Base-by-base conservation (phyloP, 2,888 invertebrate species). In the Cataglyphis altisquamis region DNA sequence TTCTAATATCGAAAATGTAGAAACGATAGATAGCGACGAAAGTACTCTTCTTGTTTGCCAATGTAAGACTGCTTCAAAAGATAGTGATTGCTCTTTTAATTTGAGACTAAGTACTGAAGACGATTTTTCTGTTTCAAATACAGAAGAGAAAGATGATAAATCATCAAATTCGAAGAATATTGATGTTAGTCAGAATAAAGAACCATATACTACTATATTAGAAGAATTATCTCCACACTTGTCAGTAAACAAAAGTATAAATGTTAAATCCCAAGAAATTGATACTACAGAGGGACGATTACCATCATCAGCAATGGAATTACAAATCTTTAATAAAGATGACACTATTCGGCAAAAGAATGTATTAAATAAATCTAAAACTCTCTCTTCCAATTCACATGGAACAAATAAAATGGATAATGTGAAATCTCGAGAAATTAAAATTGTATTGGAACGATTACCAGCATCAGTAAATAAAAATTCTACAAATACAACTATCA, bases 11-110 rank as follows among this genome's bases (percentile, higher is more conserved):
- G 57, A 70, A 64, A 60, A 25, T 32, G 4, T 62, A 15, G 9
- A 9, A 62, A 66, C 21, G 73, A 86, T 0, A 78, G 89, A 89
- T 39, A 92, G 91, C 68, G 86, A 91, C 82, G 77, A 81, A 10
- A 91, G 88, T 52, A 91, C 91, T 3, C 84, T 91, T 64, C 63
- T 91, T 1, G 87, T 92, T 25, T 88, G 32, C 32, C 21, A 88
- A 55, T 89, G 90, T 84, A 73, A 72, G 12, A 57, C 18, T 67
- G 10, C 3, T 18, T 67, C 29, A n/a, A 21, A 5, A 10, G 36
- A 21, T 4, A 29, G 29, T 41, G n/a, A 41, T 9, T 73, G 25
- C 45, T 29, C 45, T 64, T 3, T 52, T 18, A 6, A 36, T 64
- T 1, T 39, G 3, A 39, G 8, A 55, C 15, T 55, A 12, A 41